phyloP scores from a whole-genome alignment of 2,113 vertebrate species.

The Hippopotamus amphibius region DNA sequence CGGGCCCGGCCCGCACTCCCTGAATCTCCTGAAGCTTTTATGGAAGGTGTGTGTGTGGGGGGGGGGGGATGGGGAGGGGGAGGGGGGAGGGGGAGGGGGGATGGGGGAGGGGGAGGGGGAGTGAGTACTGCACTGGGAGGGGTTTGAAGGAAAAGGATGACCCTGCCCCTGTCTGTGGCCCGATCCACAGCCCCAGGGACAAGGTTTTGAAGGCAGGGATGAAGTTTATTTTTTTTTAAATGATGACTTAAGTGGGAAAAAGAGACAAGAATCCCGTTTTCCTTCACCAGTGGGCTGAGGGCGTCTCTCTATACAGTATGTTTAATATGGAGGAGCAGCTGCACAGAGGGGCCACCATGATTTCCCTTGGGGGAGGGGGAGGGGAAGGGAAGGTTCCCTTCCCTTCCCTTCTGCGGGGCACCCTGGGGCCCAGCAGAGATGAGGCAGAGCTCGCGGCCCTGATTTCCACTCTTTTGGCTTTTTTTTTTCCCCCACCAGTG shows the following conservation, averaged over 20 bases:
- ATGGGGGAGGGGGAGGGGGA: background rate
- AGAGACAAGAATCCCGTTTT: background rate
- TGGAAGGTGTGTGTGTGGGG: background rate
- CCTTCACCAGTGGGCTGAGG: background rate
- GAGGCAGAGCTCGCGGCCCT: background rate
- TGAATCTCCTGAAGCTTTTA: background rate
- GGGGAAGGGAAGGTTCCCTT: too few relatives aligned
- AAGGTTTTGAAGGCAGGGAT: background rate
- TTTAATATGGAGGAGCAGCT: background rate
- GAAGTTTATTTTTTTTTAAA: background rate
- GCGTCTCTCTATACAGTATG: background rate
- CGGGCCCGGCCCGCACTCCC: rapidly evolving
- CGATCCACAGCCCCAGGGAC: background rate
- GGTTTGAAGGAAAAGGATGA: background rate
- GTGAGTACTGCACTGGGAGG: background rate
- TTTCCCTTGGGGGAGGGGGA: background rate
- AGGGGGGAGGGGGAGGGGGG: too few relatives aligned
- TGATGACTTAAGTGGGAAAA: background rate
- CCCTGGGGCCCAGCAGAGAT: background rate
- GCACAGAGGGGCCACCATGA: background rate
- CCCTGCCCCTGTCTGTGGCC: background rate
- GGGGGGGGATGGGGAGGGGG: too few relatives aligned
- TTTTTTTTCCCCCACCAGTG: background rate
- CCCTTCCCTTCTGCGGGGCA: rapidly evolving
- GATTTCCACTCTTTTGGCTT: background rate